Conservation (phyloP, 2,888 invertebrate species). For the Acrocyrtus sp. region DNA sequence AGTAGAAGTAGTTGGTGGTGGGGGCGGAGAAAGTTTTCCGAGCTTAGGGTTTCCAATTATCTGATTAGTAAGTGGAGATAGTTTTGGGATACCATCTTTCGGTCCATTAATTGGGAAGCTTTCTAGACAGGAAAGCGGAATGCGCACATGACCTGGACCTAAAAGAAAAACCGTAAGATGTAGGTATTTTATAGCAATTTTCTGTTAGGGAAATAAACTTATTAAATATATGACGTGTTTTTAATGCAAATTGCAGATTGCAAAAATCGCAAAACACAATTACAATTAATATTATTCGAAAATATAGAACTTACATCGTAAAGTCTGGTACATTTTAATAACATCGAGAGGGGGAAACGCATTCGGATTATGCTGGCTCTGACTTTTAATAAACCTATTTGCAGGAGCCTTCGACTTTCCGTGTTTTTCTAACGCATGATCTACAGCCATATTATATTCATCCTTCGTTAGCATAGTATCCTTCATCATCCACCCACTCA, state of each 20-base stretch:
- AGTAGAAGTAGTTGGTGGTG: background rate
- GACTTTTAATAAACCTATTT: conserved; percentile 32
- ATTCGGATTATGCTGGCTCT: background rate
- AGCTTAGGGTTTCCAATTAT: conserved; percentile 14
- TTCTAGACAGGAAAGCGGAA: conserved; percentile 29
- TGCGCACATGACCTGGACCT: conserved; percentile 37
- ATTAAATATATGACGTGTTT: too few species aligned
- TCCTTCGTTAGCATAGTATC: conserved; percentile 12
- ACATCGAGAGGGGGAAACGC: conserved; percentile 20
- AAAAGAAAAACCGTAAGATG: background rate
- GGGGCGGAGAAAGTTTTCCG: background rate
- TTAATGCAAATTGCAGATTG: too few species aligned
- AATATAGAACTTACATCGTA: conserved; percentile 21
- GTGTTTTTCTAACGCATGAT: background rate
- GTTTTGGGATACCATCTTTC: conserved; percentile 9
- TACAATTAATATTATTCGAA: too few species aligned
- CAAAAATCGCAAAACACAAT: too few species aligned
- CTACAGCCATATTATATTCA: conserved; percentile 21
- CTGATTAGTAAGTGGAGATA: conserved; percentile 18
- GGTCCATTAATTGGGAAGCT: conserved; percentile 29
- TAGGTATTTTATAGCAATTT: too few species aligned
- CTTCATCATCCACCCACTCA: conserved; percentile 21
- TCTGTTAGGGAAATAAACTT: too few species aligned
- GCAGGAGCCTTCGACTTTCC: conserved; percentile 6
- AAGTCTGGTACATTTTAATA: conserved; percentile 28